A percentile compares a stretch with the other conserved stretches of the same genome.
Conservation (phyloP, 64 coral and sea anemone genomes). For the Pocillopora damicornis region DNA sequence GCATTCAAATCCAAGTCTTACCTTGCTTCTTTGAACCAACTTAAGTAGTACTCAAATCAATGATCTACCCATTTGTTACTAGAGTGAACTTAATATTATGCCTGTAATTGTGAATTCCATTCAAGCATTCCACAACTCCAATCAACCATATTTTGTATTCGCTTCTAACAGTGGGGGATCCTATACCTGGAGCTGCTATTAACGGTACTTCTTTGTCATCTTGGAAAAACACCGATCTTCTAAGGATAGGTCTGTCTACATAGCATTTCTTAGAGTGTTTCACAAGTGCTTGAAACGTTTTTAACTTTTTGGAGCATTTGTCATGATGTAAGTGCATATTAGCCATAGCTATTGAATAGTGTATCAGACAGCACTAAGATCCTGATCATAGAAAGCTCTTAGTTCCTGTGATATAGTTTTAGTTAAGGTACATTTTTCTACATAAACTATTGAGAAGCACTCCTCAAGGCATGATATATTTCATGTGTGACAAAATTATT, state of each 20-base stretch:
- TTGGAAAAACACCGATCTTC: slow-evolving; percentile 16
- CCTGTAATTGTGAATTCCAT: slow-evolving; percentile 40
- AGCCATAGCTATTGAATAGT: slow-evolving; percentile 25
- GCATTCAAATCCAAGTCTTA: too few species aligned
- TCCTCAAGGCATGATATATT: too few species aligned
- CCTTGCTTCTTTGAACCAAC: neutral
- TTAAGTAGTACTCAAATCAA: neutral
- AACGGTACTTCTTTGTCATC: slow-evolving; percentile 27
- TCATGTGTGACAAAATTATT: too few species aligned
- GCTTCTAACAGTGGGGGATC: slow-evolving; percentile 17
- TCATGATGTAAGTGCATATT: slow-evolving; percentile 31
- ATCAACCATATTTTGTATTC: slow-evolving; percentile 42
- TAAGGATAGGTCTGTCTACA: slow-evolving; percentile 8
- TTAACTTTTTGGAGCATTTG: slow-evolving; percentile 44
- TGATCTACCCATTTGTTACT: neutral
- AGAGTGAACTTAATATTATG: slow-evolving; percentile 48
- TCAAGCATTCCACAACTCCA: slow-evolving; percentile 25
- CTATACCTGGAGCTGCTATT: neutral
- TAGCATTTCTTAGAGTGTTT: slow-evolving; percentile 43
- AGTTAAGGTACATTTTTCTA: too few species aligned
- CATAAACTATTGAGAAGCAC: too few species aligned
- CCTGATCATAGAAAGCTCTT: too few species aligned
- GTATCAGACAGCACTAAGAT: too few species aligned
- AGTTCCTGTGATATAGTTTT: too few species aligned
- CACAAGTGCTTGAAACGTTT: slow-evolving; percentile 48